phyloP scores from a whole-genome alignment of 2,888 invertebrate species.

The Tillus elongatus region DNA sequence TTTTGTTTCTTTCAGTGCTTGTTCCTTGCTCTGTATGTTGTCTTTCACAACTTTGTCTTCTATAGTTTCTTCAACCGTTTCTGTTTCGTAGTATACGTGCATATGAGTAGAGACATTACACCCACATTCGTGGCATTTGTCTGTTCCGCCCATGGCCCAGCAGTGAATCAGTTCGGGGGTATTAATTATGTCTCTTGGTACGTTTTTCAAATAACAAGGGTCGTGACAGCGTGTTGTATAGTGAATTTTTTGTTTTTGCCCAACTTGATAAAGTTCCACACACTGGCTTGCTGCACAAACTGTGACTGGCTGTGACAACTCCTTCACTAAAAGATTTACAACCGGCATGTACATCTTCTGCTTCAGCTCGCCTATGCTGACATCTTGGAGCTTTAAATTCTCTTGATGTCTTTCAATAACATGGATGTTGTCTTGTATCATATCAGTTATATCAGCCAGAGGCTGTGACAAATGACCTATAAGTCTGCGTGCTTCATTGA shows the following conservation, averaged over 20 bases:
- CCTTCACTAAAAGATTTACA: constrained; percentile 25
- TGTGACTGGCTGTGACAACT: constrained; percentile 28
- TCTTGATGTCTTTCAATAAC: constrained; percentile 25
- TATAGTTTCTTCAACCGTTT: constrained; percentile 25
- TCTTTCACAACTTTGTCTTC: constrained; percentile 25
- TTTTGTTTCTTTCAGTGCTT: constrained; percentile 20
- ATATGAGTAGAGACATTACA: constrained; percentile 33
- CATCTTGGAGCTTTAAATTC: constrained; percentile 20
- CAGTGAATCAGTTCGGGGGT: constrained; percentile 30
- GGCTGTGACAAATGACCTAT: constrained; percentile 32
- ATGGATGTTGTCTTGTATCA: constrained; percentile 31
- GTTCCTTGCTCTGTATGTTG: constrained; percentile 25
- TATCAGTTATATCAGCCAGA: constrained; percentile 32
- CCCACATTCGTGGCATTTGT: constrained; percentile 27
- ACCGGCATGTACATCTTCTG: constrained; percentile 29
- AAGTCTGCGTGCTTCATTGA: constrained; percentile 32
- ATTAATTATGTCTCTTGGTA: constrained; percentile 32
- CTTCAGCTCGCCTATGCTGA: constrained; percentile 26
- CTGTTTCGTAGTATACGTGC: constrained; percentile 36
- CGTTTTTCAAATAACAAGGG: constrained; percentile 33
- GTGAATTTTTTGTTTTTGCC: constrained; percentile 28
- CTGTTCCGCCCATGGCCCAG: constrained; percentile 27
- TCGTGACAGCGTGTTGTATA: constrained; percentile 35
- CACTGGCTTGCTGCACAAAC: constrained; percentile 29
- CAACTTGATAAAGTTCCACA: constrained; percentile 27